Percentiles rank a stretch among this genome's conserved stretches.
phyloP scores from a whole-genome alignment of 2,113 vertebrate genomes.

The Cephalopterus ornatus region DNA sequence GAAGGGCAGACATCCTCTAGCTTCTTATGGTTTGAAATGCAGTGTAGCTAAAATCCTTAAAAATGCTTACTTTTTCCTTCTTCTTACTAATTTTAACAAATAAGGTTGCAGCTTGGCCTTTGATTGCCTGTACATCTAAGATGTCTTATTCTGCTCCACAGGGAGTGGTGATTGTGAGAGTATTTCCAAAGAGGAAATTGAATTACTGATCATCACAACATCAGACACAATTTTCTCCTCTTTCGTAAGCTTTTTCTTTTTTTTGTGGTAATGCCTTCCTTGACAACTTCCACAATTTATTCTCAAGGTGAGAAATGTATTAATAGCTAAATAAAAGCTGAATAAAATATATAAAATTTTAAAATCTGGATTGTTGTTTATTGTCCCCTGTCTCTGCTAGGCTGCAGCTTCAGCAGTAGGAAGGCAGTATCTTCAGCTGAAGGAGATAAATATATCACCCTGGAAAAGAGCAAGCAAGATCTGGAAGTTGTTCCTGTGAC shows the following conservation, averaged over 20 bases:
- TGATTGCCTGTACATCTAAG: not conserved
- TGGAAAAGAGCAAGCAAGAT: not conserved
- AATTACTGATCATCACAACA: not conserved
- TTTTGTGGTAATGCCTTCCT: not conserved
- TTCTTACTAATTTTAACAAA: not conserved
- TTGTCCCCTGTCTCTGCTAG: not conserved
- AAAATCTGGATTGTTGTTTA: not conserved
- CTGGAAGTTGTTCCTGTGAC: not conserved
- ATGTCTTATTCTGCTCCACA: not conserved
- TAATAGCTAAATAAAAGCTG: not conserved
- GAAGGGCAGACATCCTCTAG: not conserved
- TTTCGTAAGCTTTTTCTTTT: not conserved
- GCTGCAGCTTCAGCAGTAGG: not conserved
- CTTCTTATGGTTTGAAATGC: not conserved
- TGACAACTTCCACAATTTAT: not conserved
- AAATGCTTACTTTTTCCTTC: not conserved
- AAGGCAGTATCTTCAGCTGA: not conserved
- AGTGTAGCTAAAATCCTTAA: not conserved
- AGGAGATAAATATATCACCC: constrained; percentile 2
- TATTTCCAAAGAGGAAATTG: not conserved
- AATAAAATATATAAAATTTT: not conserved
- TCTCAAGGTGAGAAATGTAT: not conserved
- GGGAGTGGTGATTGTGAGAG: not conserved
- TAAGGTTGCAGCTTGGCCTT: not conserved
- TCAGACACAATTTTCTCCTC: not conserved